Conservation (phyloP, 2,888 invertebrate genomes). For the Aphelenchoides bicaudatus region DNA sequence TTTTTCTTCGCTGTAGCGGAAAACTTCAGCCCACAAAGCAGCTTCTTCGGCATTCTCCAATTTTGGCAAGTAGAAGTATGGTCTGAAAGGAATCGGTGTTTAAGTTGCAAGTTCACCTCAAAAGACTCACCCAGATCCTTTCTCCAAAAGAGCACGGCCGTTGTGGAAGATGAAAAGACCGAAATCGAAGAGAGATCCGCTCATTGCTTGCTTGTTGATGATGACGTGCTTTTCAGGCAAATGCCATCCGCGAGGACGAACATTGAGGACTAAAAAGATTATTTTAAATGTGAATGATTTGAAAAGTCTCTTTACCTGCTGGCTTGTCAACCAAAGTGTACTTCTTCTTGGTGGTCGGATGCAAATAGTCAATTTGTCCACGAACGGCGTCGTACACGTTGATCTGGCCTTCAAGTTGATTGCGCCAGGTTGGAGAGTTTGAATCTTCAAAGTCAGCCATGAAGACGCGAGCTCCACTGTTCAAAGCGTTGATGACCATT, state of each 20-base stretch:
- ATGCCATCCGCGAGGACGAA: constrained; percentile 74
- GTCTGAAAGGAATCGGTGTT: too few relatives aligned
- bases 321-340: constrained; percentile 61
- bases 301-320: too few relatives aligned
- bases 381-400: constrained; percentile 68
- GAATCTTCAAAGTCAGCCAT: constrained; percentile 67
- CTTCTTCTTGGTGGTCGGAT: constrained; percentile 57
- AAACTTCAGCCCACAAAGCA: constrained; percentile 71
- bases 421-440: constrained; percentile 73
- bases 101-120: too few relatives aligned
- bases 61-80: constrained; percentile 72
- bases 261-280: constrained; percentile 66
- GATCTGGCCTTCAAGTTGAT: constrained; percentile 69
- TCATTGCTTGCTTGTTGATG: constrained; percentile 62
- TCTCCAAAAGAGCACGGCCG: constrained; percentile 65
- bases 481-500: constrained; percentile 70
- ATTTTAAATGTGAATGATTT: constrained; percentile 2
- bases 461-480: constrained; percentile 63
- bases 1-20: constrained; percentile 68
- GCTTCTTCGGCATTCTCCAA: constrained; percentile 70
- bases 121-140: constrained; percentile 66
- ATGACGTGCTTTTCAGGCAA: constrained; percentile 67
- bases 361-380: constrained; percentile 61
- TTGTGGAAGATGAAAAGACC: constrained; percentile 71
- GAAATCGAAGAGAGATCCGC: constrained; percentile 72